These are phyloP conservation scores for Lepidocyrtinus sp. DNA, from an alignment of 2,888 invertebrate genomes.

Conservation along the genomic window DNA sequence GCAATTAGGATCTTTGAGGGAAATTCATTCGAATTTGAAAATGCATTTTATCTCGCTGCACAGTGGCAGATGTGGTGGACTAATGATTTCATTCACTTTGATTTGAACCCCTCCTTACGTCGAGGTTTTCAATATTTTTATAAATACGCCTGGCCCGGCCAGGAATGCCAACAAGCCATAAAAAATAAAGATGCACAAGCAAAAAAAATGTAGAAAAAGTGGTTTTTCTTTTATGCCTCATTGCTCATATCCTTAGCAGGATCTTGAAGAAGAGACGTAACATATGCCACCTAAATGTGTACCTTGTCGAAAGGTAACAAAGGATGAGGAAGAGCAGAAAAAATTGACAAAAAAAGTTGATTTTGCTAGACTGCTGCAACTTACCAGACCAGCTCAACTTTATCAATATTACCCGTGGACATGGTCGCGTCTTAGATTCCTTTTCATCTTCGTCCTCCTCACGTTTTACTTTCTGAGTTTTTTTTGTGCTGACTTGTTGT, in stretches of 20 bases:
- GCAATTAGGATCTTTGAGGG: no score
- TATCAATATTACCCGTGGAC: slow-evolving; percentile 41
- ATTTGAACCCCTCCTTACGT: no score
- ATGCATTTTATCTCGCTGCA: no score
- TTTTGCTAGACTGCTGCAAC: slow-evolving; percentile 4
- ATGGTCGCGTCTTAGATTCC: slow-evolving; percentile 20
- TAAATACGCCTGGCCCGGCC: no score
- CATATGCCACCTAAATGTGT: background rate
- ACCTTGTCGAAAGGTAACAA: background rate
- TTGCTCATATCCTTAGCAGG: background rate
- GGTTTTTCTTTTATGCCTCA: background rate
- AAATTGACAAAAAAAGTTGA: slow-evolving; percentile 23
- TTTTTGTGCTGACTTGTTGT: no score
- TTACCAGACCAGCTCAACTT: slow-evolving; percentile 48
- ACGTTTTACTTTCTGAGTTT: no score
- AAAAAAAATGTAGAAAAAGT: background rate
- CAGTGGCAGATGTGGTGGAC: no score
- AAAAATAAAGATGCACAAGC: background rate
- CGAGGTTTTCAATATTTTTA: no score
- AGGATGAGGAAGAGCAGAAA: background rate
- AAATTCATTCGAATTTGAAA: no score
- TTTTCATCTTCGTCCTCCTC: no score
- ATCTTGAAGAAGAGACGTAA: background rate
- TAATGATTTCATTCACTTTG: no score
- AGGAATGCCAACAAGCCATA: background rate